Evolutionary conservation across 2,797 vertebrate species (phyloP).

Genomic region (Eptatretus atami): DNA sequence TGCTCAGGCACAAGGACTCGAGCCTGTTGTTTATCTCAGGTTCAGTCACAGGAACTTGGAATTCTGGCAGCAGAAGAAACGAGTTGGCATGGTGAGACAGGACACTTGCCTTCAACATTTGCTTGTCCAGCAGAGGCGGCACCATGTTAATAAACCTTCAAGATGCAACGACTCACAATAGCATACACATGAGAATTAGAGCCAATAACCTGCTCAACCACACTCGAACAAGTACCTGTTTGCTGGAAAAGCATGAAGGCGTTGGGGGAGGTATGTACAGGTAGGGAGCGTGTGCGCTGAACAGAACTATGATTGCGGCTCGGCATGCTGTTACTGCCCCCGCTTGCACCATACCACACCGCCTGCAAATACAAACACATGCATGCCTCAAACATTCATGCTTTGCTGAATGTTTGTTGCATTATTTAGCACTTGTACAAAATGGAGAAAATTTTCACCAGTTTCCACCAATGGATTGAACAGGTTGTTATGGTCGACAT

Average conservation of each 20-base stretch:
- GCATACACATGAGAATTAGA: no score
- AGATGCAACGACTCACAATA: no score
- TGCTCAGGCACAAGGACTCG: conserved; percentile 88
- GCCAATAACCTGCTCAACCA: no score
- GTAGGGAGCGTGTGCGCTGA: conserved; percentile 65
- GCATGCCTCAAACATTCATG: no score
- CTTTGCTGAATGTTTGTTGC: no score
- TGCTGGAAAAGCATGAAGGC: conserved; percentile 79
- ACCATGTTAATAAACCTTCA: background rate
- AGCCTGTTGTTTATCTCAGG: conserved; percentile 96
- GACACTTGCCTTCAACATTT: background rate
- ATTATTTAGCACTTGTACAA: no score
- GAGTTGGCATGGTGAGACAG: no score
- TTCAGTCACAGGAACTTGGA: conserved; percentile 60
- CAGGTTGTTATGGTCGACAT: no score
- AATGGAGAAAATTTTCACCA: no score
- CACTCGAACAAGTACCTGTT: conserved; percentile 21
- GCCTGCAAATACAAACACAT: conserved; percentile 17
- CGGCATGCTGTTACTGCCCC: conserved; percentile 78
- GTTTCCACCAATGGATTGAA: no score
- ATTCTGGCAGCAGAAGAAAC: conserved; percentile 22
- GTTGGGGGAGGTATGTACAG: conserved; percentile 68
- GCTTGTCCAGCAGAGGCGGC: background rate
- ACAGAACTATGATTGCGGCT: conserved; percentile 73
- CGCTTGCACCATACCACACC: conserved; percentile 67